Percentiles rank a stretch among this genome's conserved stretches.
Conservation (phyloP, 2,888 invertebrate species). For the Belgica antarctica region DNA sequence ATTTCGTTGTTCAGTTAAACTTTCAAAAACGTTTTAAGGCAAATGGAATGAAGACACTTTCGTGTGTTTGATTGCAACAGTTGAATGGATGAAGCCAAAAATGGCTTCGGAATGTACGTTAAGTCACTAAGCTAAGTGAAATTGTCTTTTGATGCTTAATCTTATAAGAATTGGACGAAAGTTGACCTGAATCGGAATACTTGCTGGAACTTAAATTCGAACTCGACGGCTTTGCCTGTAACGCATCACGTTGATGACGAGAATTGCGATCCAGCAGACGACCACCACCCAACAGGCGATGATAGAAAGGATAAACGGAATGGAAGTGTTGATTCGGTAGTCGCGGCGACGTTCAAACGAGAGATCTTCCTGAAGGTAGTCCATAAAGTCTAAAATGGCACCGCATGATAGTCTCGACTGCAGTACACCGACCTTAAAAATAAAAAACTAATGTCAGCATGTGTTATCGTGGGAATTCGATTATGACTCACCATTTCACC, state of each 20-base stretch:
- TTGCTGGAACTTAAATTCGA: slow-evolving; percentile 48
- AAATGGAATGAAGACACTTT: slow-evolving; percentile 11
- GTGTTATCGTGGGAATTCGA: not conserved
- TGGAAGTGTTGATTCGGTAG: slow-evolving; percentile 70
- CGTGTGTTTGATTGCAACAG: no score
- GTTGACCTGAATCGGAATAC: no score
- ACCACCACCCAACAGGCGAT: slow-evolving; percentile 64
- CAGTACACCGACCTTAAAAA: slow-evolving; percentile 34
- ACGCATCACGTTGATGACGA: slow-evolving; percentile 59
- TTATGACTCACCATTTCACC: slow-evolving; percentile 52
- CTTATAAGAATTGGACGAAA: not conserved
- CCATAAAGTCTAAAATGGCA: slow-evolving; percentile 79
- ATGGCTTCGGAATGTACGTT: no score
- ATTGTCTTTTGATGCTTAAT: not conserved
- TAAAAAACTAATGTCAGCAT: not conserved
- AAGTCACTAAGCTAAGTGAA: no score
- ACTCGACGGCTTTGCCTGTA: slow-evolving; percentile 52
- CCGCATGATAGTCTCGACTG: slow-evolving; percentile 64
- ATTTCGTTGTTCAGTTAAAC: no score
- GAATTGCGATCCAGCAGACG: slow-evolving; percentile 58
- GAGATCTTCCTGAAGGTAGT: slow-evolving; percentile 70
- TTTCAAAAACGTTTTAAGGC: not conserved
- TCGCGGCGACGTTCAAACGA: slow-evolving; percentile 64
- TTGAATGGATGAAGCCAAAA: no score
- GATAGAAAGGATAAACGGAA: slow-evolving; percentile 66